These are phyloP conservation scores for Meiosimyza platycephala DNA, from an alignment of 2,888 invertebrate genomes.

Conservation along the genomic window DNA sequence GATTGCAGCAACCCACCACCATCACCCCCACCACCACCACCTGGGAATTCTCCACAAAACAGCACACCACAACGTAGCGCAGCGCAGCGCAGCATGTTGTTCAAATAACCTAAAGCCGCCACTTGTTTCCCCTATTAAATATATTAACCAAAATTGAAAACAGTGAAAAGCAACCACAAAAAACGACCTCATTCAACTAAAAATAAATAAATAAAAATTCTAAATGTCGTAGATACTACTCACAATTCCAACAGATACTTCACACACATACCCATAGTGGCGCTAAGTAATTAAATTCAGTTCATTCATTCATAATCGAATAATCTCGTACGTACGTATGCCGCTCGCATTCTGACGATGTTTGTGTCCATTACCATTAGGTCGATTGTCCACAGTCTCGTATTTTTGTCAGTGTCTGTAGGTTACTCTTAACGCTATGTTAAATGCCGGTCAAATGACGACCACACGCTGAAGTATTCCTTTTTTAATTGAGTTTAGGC, in stretches of 20 bases:
- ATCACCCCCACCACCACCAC: neutral
- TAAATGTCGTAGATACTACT: slow-evolving; percentile 20
- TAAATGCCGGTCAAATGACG: neutral
- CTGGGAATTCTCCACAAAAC: neutral
- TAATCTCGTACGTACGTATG: slow-evolving; percentile 5
- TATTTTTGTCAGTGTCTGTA: slow-evolving; percentile 1
- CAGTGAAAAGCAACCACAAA: slow-evolving; percentile 27
- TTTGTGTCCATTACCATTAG: neutral
- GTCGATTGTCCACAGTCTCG: neutral
- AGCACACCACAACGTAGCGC: neutral
- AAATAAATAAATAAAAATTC: slow-evolving; percentile 33
- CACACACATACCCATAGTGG: neutral
- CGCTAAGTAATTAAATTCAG: slow-evolving; percentile 33
- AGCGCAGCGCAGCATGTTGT: slow-evolving; percentile 33
- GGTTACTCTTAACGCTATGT: neutral
- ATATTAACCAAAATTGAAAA: slow-evolving; percentile 16
- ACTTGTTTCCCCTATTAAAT: slow-evolving; percentile 19
- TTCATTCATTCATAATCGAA: slow-evolving; percentile 37
- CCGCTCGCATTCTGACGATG: slow-evolving; percentile 1
- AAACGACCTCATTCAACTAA: slow-evolving; percentile 33
- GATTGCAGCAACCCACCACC: neutral
- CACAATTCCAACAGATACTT: neutral
- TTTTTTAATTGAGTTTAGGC: slow-evolving; percentile 8
- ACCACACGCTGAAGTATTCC: slow-evolving; percentile 16
- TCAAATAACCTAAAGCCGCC: slow-evolving; percentile 37